Evolutionary conservation across 1,140 invertebrate species (phyloP), one percentile per base, ranked within the genome.

Genomic region (Drosophila ercepeae): DNA sequence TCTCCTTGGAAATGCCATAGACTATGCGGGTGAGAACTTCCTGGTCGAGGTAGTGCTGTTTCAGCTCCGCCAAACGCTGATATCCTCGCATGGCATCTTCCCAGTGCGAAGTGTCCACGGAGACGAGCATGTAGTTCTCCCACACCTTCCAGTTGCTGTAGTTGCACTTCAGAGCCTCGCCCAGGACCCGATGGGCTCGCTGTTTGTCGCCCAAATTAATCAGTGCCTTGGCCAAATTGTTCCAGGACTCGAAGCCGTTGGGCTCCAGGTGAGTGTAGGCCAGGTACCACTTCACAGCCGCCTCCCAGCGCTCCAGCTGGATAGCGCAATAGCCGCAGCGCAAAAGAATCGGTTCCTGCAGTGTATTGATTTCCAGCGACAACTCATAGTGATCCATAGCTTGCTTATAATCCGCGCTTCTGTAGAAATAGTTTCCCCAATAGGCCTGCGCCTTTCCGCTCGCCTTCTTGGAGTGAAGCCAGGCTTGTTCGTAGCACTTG

Each of bases 141-240:
- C 98, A 99, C 0, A 99, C 94, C 93, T 97, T 96, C 97, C 98
- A 99, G 91, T 97, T 97, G 67, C 98, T 97, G 92, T 95, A 99
- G 92, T 98, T 98, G 92, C 95, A 98, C 91, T 97, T 97, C 0
- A 99, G 90, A 0, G 98, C 96, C 92, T 99, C 98, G 73, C 96
- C 94, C 0, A 98, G 90, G 14, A 96, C 95, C 50, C 94, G 94
- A 92, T 96, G 97, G 0, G 98, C 98, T 68, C 96, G 93, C 8
- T 93, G 82, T 92, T 98, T 99, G 74, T 99, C 95, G 0, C 96
- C 95, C 49, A 96, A 92, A 78, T 97, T 96, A 5, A 98, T 95
- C 77, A 99, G 98, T 3, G 96, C 97, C 90, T 98, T 97, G 8
- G 97, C 96, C 48, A 99, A 92, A 92, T 99, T 99, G 92, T 99